Evolutionary conservation across 2,113 vertebrate species (phyloP), one percentile per base, ranked within the genome.

Genomic region (Pseudopodoces humilis): DNA sequence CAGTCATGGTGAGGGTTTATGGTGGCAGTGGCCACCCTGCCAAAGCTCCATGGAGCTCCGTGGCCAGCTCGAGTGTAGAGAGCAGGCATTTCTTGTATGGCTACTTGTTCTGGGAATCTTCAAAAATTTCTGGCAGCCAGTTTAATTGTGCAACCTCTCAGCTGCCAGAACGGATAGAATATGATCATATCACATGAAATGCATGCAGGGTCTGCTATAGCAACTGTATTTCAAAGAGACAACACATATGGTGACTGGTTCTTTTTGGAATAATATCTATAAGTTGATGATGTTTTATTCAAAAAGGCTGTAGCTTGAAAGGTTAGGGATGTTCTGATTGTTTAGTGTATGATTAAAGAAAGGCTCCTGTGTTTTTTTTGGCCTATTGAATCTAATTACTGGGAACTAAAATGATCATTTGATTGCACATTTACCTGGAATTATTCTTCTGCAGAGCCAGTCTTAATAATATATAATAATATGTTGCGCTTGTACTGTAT

Each of bases 391-490:
- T 96, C 95, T 95, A 97, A 97, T 96, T 97, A 94, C 96, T 96
- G 77, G 94, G 93, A 96, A 95, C 94, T 92, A 86, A 96, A 97
- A 96, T 97, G 96, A 97, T 96, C 96, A 91, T 97, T 96, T 97
- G 96, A 97, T 96, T 97, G 95, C 96, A 96, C 96, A 96, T 96
- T 97, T 96, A 96, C 95, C 95, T 96, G 95, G 96, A 96, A 97
- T 97, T 97, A 96, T 96, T 96, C 96, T 96, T 96, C 90, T 94
- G 90, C 95, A 96, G 95, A 97, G 92, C 95, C 95, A 96, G 96
- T 97, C 96, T 97, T 97, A 97, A 96, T 97, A 96, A 97, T 97
- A 95, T 96, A 96, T 97, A 97, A 97, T 97, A 96, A 97, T 94
- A 97, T 91, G 95, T 97, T 97, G 94, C 96, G 22, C 69, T 86